Evolutionary conservation across 2,113 vertebrate species (phyloP).

Genomic region (Bettongia penicillata): DNA sequence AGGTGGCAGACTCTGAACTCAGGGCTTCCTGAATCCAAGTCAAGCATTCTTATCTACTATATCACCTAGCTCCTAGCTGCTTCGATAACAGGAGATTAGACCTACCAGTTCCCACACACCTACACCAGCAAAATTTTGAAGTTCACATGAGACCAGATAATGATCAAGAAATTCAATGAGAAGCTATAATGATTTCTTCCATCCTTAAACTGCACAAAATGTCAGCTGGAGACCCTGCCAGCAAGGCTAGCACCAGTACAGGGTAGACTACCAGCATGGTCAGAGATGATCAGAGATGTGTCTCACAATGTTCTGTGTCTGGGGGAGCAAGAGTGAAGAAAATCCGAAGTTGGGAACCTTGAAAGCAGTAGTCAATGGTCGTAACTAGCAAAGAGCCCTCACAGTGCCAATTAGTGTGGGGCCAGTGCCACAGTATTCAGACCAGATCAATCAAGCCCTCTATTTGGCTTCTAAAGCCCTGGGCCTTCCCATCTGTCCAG

Average conservation of each 20-base stretch:
- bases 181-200: background rate
- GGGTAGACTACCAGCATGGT: background rate
- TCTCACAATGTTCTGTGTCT: background rate
- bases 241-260: background rate
- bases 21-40: background rate
- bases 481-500: background rate
- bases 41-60: background rate
- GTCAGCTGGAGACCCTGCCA: background rate
- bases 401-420: background rate
- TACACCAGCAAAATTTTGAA: background rate
- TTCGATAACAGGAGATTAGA: background rate
- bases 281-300: background rate
- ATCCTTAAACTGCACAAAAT: background rate
- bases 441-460: background rate
- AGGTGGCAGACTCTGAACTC: background rate
- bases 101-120: background rate
- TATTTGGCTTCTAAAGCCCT: background rate
- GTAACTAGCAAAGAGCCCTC: background rate
- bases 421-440: background rate
- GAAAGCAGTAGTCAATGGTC: background rate
- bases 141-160: background rate
- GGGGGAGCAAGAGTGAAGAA: background rate
- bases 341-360: background rate
- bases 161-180: background rate
- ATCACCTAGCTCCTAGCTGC: background rate